Percentiles rank a stretch among this genome's conserved stretches.
phyloP scores from a whole-genome alignment of 2,113 vertebrate species.

The Azemiops feae region DNA sequence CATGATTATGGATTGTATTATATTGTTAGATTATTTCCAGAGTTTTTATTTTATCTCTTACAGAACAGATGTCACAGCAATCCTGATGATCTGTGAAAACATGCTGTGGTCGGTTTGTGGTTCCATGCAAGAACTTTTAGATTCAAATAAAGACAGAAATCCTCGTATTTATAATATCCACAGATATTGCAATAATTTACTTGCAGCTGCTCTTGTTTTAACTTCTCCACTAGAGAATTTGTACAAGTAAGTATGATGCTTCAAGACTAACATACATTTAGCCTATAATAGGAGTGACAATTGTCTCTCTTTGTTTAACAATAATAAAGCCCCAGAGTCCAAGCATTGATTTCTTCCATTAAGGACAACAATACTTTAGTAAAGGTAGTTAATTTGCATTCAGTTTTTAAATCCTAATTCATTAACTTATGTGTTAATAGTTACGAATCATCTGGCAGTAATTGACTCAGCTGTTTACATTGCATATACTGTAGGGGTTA shows the following conservation, averaged over 20 bases:
- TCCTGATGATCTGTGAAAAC: constrained; percentile 85
- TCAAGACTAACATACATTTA: constrained; percentile 10
- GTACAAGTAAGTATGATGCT: constrained; percentile 76
- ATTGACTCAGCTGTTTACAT: not conserved
- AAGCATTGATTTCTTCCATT: not conserved
- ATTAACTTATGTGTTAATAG: not conserved
- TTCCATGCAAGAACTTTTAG: constrained; percentile 75
- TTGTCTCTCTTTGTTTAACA: not conserved
- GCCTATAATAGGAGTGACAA: not conserved
- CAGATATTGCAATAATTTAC: constrained; percentile 83
- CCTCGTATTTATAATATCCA: constrained; percentile 82
- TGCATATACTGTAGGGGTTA: not conserved
- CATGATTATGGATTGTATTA: not conserved
- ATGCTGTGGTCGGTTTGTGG: constrained; percentile 87
- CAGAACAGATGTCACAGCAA: constrained; percentile 85
- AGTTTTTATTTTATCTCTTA: constrained; percentile 29
- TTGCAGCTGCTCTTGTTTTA: constrained; percentile 78
- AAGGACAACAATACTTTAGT: not conserved
- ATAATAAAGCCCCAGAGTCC: not conserved
- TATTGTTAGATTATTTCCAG: not conserved
- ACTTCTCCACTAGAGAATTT: constrained; percentile 82
- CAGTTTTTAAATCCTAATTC: not conserved
- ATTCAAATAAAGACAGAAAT: constrained; percentile 60
- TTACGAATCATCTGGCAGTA: not conserved
- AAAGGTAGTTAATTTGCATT: not conserved